Conservation (phyloP, 2,113 vertebrate species). For the Ursus arctos region DNA sequence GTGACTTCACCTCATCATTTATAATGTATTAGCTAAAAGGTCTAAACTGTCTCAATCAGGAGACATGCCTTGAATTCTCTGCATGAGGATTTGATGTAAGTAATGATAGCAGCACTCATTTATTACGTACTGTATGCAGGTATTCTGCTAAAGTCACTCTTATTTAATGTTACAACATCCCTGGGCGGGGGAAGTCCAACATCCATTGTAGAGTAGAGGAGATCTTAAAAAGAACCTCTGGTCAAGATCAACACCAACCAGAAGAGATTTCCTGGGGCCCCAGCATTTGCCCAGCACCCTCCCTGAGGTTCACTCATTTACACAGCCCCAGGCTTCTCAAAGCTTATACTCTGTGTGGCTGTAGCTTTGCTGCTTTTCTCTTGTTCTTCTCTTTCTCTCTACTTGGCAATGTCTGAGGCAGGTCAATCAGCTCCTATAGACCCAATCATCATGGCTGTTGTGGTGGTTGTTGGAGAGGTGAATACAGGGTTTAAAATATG, state of each 20-base stretch:
- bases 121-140: not conserved
- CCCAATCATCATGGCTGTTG: not conserved
- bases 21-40: conserved; percentile 62
- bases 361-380: not conserved
- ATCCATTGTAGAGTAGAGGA: not conserved
- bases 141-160: not conserved
- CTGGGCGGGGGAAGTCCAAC: not conserved
- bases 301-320: not conserved
- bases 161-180: not conserved
- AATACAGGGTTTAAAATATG: not conserved
- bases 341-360: not conserved
- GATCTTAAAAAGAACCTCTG: not conserved
- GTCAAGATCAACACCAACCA: not conserved
- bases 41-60: conserved; percentile 36
- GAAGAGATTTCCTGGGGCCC: not conserved
- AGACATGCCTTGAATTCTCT: not conserved
- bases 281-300: not conserved
- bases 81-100: not conserved
- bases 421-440: not conserved
- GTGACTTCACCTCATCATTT: conserved; percentile 62
- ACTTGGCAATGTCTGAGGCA: not conserved
- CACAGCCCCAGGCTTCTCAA: not conserved
- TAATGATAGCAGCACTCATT: not conserved
- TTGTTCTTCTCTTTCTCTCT: not conserved
- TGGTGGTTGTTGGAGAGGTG: not conserved